phyloP scores from a whole-genome alignment of 1,140 invertebrate genomes.

The Probaryconus sp. region DNA sequence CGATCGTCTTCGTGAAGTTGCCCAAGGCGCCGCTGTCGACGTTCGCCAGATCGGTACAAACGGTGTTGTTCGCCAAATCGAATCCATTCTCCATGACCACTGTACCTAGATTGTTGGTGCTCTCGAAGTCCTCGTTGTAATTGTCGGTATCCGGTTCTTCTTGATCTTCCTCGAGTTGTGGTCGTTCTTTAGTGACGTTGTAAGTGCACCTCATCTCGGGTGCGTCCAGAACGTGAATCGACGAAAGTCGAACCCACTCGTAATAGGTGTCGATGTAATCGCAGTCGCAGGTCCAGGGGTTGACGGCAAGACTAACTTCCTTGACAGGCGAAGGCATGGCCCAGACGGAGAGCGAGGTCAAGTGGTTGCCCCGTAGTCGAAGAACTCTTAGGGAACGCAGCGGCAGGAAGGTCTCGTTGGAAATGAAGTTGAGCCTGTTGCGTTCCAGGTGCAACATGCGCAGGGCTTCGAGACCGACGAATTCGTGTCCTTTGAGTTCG shows the following conservation, averaged over 20 bases:
- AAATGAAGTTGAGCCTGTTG: conserved; percentile 86
- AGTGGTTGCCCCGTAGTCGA: conserved; percentile 87
- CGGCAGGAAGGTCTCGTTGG: conserved; percentile 86
- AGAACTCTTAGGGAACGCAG: conserved; percentile 87
- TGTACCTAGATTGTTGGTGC: conserved; percentile 31
- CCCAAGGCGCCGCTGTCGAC: conserved; percentile 82
- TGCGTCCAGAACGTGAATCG: conserved; percentile 81
- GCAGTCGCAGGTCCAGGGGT: conserved; percentile 95
- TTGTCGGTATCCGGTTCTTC: conserved; percentile 78
- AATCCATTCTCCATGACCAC: conserved; percentile 23
- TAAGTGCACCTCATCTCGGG: conserved; percentile 81
- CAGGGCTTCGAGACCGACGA: conserved; percentile 84
- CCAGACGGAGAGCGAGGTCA: conserved; percentile 86
- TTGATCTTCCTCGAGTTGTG: conserved; percentile 78
- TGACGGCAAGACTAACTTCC: conserved; percentile 88
- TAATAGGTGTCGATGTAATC: conserved; percentile 86
- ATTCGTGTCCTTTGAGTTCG: conserved; percentile 86
- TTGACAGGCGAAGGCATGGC: conserved; percentile 82
- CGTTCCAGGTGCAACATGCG: conserved; percentile 91
- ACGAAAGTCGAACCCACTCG: conserved; percentile 85
- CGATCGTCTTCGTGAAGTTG: conserved; percentile 85
- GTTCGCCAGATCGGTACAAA: conserved; percentile 81
- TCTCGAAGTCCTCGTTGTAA: conserved; percentile 60
- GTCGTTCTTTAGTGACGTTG: conserved; percentile 80
- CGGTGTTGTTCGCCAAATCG: conserved; percentile 66